Percentiles rank a stretch among this genome's conserved stretches.
Conservation (phyloP, 2,888 invertebrate species). For the Formica aserva region DNA sequence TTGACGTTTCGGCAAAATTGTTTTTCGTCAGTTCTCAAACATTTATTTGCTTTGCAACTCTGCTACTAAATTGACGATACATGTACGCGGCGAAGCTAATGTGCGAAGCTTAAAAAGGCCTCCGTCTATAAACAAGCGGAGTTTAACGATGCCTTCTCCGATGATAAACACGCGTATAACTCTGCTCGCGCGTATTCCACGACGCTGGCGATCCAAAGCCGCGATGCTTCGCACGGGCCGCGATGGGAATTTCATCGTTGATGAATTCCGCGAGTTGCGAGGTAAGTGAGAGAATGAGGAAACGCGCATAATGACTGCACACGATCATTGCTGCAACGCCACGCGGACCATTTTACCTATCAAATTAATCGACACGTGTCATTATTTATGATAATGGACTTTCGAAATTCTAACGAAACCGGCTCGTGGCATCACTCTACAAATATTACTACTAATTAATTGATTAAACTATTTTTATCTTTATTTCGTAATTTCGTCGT, state of each 20-base stretch:
- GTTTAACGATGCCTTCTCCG: constrained; percentile 20
- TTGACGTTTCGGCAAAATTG: not conserved
- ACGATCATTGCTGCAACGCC: constrained; percentile 52
- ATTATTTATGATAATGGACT: constrained; percentile 10
- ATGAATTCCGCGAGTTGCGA: constrained; percentile 61
- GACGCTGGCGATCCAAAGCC: constrained; percentile 19
- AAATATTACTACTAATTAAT: not conserved
- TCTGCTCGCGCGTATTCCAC: constrained; percentile 13
- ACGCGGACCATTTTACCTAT: constrained; percentile 4
- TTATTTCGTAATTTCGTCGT: not conserved
- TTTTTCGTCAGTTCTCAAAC: not conserved
- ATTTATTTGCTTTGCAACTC: constrained; percentile 19
- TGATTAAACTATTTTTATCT: not conserved
- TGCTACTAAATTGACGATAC: not conserved
- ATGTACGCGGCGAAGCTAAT: not conserved
- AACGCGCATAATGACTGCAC: constrained; percentile 67
- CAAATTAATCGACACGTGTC: not conserved
- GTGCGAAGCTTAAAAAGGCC: not conserved
- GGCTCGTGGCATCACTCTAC: not conserved
- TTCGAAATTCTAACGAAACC: not conserved
- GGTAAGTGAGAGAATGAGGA: constrained; percentile 72
- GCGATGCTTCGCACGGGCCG: constrained; percentile 26
- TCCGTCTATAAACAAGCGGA: constrained; percentile 16
- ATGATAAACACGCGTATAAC: constrained; percentile 43
- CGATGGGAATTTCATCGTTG: constrained; percentile 67